Evolutionary conservation across 1,140 invertebrate species (phyloP), one percentile per base, ranked within the genome.

Genomic region (Geopemphigus sp.): DNA sequence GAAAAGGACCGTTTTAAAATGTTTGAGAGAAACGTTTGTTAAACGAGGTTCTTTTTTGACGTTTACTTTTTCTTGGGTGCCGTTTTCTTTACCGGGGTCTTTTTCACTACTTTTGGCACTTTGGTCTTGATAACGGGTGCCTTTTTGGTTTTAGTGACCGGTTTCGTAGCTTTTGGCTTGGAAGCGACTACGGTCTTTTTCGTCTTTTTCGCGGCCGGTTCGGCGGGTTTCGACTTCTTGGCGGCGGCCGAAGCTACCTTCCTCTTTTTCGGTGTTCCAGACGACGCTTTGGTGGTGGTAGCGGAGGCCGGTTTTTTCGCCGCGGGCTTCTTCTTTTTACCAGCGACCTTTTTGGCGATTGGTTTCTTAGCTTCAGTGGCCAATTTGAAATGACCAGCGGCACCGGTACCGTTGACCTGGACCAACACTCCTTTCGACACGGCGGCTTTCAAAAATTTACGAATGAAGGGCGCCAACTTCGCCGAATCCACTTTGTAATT

Each of bases 401-500:
- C 54, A 6, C 54, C 54, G n/a, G 54, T 57, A 0, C 54, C 54
- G 8, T 57, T 57, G 0, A n/a, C n/a, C n/a, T 57, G n/a, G 0
- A 57, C 54, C 19, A 57, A 19, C 6, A n/a, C 2, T n/a, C 54
- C 54, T 10, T 24, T 57, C 19, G 17, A 6, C 10, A 57, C 54
- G 10, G 54, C 54, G 1, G n/a, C 54, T 2, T 57, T 57, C 54
- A 57, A n/a, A 57, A 57, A 57, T 10, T 57, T 57, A 2, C 54
- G n/a, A 6, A 22, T 57, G 54, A 57, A 57, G 0, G 54, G 54
- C 6, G n/a, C 54, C 2, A 57, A 22, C n/a, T 57, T 57, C 6
- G 54, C 19, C 19, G n/a, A 10, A n/a, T 22, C 87, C 3, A 88
- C 83, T 74, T 87, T 87, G 84, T 87, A 88, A 10, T 83, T 86